Evolutionary conservation across 2,888 invertebrate genomes (phyloP), one percentile per base, ranked within the genome.

Genomic region (Drosophila yooni): DNA sequence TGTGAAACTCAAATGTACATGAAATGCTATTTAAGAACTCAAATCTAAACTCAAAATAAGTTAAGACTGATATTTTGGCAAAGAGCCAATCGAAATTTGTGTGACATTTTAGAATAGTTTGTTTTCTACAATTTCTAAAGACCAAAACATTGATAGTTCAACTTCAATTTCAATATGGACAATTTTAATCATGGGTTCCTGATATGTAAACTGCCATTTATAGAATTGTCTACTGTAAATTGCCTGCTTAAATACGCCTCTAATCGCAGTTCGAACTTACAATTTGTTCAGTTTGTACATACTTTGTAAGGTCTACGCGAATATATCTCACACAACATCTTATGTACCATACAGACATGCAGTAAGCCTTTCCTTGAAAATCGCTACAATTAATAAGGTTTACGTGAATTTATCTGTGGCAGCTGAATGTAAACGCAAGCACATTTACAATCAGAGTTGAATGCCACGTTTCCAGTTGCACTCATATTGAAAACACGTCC

Each of bases 401-500:
- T 29, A 29, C n/a, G 11, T 3, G n/a, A 27, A 25, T 38, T 27
- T 11, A 27, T 7, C 10, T n/a, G 1, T n/a, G 5, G 18, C 2
- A 36, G 7, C n/a, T 21, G 29, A 34, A 46, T 33, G 27, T 38
- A 18, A 21, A 15, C 21, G 15, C 38, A 48, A 54, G 21, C 38
- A 15, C 21, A 29, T 64, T 50, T 25, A 25, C 48, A 64, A 25
- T 64, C 48, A 36, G 50, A 13, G 38, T 10, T 13, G 40, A 34
- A 40, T 38, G 33, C 27, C n/a, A 40, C 34, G 56, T 27, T 13
- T 40, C 25, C 36, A 43, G 33, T 50, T 52, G 43, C 27, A 57
- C 51, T 48, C 33, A 52, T 61, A 62, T 76, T 59, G 38, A 63
- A 38, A 46, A 43, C 36, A n/a, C 51, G 50, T 31, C 58, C 48